Base-by-base conservation (phyloP, 2,888 invertebrate species). In the Megaustenia siamemsis region DNA sequence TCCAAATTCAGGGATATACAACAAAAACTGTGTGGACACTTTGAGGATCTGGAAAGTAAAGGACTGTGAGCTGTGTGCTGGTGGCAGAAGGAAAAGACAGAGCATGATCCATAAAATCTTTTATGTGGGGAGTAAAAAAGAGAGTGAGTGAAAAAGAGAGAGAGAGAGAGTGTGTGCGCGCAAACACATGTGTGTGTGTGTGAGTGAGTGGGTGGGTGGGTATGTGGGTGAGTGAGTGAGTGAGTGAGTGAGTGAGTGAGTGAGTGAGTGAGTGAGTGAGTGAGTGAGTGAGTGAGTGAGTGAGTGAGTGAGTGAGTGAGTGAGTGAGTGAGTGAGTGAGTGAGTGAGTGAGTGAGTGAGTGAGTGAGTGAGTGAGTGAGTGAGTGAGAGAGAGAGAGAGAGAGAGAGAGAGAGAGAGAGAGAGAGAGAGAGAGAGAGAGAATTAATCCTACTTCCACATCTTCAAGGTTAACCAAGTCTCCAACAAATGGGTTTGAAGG, bases 231-330 rank as follows among this genome's bases (percentile, higher is more conserved):
- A n/a, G n/a, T n/a, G n/a, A 35, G 56, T 78, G 78, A 24, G 63
- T 60, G 63, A 5, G 43, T 43, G 63, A 43, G n/a, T n/a, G 40
- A 12, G 40, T 63, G 43, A 63, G 66, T 79, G 79, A 40, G 43
- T 79, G 79, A 40, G 43, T 63, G 45, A 45, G 40, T 68, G 80
- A 68, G 80, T 43, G 24, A 32, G 40, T 80, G 78, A n/a, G 68
- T 45, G 68, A n/a, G 45, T 45, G 49, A 18, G 68, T 45, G 66
- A 15, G 68, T 68, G 49, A 18, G 49, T 68, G 49, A 45, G 38
- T 80, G 68, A 45, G 49, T 45, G 66, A 49, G 80, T 68, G 40
- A 43, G 49, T 49, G 49, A 12, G 49, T 49, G 49, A 12, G 49
- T 49, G 49, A 12, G 49, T 49, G 49, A 12, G 68, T 43, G 49